Evolutionary conservation across 2,797 vertebrate genomes (phyloP).

Genomic region (Simalia tracyae): DNA sequence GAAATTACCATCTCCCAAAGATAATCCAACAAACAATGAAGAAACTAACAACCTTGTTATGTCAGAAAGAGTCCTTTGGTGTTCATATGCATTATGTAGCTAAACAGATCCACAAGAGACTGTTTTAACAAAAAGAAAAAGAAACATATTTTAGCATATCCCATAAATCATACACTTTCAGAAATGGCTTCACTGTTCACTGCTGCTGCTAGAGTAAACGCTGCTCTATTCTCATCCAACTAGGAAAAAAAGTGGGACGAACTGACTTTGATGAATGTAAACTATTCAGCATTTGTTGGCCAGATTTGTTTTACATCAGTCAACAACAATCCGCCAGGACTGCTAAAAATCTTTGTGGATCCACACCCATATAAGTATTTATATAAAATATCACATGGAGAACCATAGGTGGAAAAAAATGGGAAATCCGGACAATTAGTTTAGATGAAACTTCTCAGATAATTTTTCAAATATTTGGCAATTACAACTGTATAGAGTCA

Average conservation of each 20-base stretch:
- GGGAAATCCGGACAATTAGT: conserved; percentile 24
- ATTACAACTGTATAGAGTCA: background rate
- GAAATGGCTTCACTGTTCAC: conserved; percentile 32
- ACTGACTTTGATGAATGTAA: conserved; percentile 63
- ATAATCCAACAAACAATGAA: background rate
- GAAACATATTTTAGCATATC: conserved; percentile 34
- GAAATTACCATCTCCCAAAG: background rate
- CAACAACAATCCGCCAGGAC: conserved; percentile 52
- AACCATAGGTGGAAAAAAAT: conserved; percentile 9
- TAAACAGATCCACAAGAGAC: background rate
- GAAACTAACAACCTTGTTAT: background rate
- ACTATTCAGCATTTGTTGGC: conserved; percentile 52
- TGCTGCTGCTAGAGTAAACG: conserved; percentile 34
- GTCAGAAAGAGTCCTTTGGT: background rate
- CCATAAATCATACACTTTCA: conserved; percentile 30
- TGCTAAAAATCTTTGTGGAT: conserved; percentile 53
- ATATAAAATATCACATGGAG: conserved; percentile 45
- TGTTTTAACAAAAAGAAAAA: conserved; percentile 19
- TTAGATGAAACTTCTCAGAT: conserved; percentile 21
- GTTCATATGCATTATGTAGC: background rate
- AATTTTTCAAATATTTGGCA: conserved; percentile 30
- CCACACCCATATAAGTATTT: conserved; percentile 31
- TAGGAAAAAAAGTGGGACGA: conserved; percentile 35
- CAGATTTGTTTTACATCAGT: conserved; percentile 63
- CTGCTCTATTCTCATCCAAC: conserved; percentile 43